Conservation (phyloP, 2,888 invertebrate genomes). For the Zaprionus obscuricornis region DNA sequence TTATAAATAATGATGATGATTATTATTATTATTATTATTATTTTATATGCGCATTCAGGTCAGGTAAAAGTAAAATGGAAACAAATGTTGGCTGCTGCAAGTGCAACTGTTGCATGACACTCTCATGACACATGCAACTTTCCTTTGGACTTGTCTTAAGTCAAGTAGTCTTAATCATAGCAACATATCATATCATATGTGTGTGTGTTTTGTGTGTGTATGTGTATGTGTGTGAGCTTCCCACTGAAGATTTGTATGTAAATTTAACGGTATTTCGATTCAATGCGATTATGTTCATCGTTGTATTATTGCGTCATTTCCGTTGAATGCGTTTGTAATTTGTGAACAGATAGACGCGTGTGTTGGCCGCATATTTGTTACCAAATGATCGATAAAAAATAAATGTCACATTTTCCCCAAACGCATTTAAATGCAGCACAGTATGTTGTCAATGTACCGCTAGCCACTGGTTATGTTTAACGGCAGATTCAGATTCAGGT, state of each 20-base stretch:
- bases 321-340: conserved; percentile 31
- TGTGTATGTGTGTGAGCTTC: no score
- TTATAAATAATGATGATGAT: conserved; percentile 18
- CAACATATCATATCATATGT: no score
- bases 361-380: conserved; percentile 49
- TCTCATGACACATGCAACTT: conserved; percentile 38
- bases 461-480: conserved; percentile 17
- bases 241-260: conserved; percentile 19
- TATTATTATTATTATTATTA: no score
- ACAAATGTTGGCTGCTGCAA: conserved; percentile 5
- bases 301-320: conserved; percentile 48
- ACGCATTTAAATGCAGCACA: conserved; percentile 60
- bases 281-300: no score
- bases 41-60: conserved; percentile 62
- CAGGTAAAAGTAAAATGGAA: conserved; percentile 71
- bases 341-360: conserved; percentile 17
- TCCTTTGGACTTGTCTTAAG: conserved; percentile 22
- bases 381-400: conserved; percentile 42
- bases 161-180: no score
- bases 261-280: conserved; percentile 6
- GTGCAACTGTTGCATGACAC: conserved; percentile 14
- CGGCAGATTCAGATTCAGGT: conserved; percentile 22
- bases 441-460: conserved; percentile 14
- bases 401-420: conserved; percentile 28
- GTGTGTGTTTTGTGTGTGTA: no score